A percentile compares a stretch with the other conserved stretches of the same genome.
Evolutionary conservation across 2,113 vertebrate genomes (phyloP).

Genomic region (Lepus timidus): DNA sequence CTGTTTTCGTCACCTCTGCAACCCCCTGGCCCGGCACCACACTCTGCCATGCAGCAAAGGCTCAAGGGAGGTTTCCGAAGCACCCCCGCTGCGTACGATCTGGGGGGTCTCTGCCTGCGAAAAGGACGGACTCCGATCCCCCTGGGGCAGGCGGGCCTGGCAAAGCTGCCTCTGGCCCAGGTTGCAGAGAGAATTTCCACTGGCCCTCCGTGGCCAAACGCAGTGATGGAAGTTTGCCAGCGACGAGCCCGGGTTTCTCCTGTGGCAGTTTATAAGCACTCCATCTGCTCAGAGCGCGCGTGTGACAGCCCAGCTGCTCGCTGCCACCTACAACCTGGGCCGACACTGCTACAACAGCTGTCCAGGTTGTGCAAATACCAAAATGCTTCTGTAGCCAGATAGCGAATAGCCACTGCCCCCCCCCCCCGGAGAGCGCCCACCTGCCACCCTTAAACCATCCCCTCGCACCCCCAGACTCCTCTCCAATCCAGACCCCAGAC

Average conservation of each 20-base stretch:
- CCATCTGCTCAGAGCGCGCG: constrained; percentile 71
- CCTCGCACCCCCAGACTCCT: background rate
- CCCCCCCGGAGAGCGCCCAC: background rate
- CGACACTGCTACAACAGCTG: constrained; percentile 70
- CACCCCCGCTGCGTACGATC: background rate
- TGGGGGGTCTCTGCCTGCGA: background rate
- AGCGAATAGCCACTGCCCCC: constrained; percentile 54
- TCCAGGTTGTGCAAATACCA: constrained; percentile 66
- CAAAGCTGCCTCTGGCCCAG: background rate
- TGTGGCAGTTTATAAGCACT: constrained; percentile 68
- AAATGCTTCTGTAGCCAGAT: constrained; percentile 17
- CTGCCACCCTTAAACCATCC: background rate
- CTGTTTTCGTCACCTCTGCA: background rate
- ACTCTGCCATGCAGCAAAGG: background rate
- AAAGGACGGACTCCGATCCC: background rate
- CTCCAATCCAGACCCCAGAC: background rate
- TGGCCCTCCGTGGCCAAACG: constrained; percentile 31
- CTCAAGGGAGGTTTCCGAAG: background rate
- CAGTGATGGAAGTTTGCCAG: constrained; percentile 31
- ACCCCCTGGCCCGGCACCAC: background rate
- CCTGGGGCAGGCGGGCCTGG: background rate
- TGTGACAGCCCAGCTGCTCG: constrained; percentile 80
- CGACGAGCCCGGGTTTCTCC: constrained; percentile 64
- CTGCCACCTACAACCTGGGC: constrained; percentile 78
- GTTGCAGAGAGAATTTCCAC: background rate